These are phyloP conservation scores for Drosophila mojavensis DNA, from an alignment of 1,140 invertebrate genomes.

Conservation along the genomic window DNA sequence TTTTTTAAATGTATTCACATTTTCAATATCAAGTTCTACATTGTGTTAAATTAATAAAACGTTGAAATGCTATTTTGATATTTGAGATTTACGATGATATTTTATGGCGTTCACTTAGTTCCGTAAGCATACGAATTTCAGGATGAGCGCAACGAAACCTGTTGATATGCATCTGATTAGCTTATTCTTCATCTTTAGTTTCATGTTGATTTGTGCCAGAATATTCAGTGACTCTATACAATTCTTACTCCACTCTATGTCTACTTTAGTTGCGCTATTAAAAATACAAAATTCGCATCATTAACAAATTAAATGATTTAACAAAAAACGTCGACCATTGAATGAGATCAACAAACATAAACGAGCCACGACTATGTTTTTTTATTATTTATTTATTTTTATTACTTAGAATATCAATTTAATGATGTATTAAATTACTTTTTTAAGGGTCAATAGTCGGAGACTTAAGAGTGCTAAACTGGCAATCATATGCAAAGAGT, in stretches of 20 bases:
- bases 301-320: slow-evolving; percentile 47
- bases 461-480: neutral
- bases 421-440: slow-evolving; percentile 9
- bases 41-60: slow-evolving; percentile 24
- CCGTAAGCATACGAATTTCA: slow-evolving; percentile 28
- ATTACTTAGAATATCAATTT: slow-evolving; percentile 2
- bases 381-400: neutral
- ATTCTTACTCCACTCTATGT: neutral
- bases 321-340: slow-evolving; percentile 22
- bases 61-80: slow-evolving; percentile 37
- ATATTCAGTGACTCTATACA: slow-evolving; percentile 14
- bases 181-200: neutral
- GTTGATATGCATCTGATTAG: neutral
- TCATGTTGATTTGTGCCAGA: neutral
- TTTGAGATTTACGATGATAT: slow-evolving; percentile 48
- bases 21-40: slow-evolving; percentile 10
- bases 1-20: slow-evolving; percentile 9
- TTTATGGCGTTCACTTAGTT: slow-evolving; percentile 46
- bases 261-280: slow-evolving; percentile 14
- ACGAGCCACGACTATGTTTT: slow-evolving; percentile 18
- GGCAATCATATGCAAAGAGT: neutral
- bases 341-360: slow-evolving; percentile 26
- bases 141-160: slow-evolving; percentile 27
- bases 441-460: slow-evolving; percentile 27
- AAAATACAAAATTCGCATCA: slow-evolving; percentile 34